Evolutionary conservation across 2,888 invertebrate species (phyloP).

Genomic region (Caenorhabditis sp.): DNA sequence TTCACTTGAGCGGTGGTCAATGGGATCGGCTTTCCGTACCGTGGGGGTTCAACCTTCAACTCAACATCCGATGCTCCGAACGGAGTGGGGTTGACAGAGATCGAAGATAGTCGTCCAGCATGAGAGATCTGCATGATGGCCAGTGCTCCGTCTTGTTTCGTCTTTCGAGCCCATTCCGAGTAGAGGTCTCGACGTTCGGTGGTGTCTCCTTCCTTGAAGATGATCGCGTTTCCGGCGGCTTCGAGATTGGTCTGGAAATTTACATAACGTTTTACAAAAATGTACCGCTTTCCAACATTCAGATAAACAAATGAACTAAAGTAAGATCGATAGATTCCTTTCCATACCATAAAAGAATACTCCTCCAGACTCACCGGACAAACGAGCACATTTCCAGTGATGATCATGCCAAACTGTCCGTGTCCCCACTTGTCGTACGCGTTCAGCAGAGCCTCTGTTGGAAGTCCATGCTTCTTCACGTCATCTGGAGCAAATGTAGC

Average conservation of each 20-base stretch:
- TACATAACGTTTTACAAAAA: too few relatives aligned
- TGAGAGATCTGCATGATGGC: slow-evolving; percentile 68
- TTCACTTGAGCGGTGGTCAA: slow-evolving; percentile 74
- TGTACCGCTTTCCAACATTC: too few relatives aligned
- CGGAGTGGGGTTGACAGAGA: slow-evolving; percentile 68
- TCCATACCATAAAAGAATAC: too few relatives aligned
- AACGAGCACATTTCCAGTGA: slow-evolving; percentile 68
- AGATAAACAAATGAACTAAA: too few relatives aligned
- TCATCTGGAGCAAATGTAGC: slow-evolving; percentile 61
- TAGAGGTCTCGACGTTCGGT: slow-evolving; percentile 28
- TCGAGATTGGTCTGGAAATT: slow-evolving; percentile 42
- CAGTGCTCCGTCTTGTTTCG: slow-evolving; percentile 69
- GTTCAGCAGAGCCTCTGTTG: slow-evolving; percentile 65
- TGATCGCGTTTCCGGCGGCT: slow-evolving; percentile 43
- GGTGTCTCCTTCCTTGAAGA: slow-evolving; percentile 39
- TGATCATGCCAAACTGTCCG: slow-evolving; percentile 74
- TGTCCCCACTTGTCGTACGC: slow-evolving; percentile 76
- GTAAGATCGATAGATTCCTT: too few relatives aligned
- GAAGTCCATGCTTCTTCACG: slow-evolving; percentile 68
- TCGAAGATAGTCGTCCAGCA: slow-evolving; percentile 73
- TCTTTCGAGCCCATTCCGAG: slow-evolving; percentile 45
- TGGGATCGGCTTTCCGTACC: slow-evolving; percentile 71
- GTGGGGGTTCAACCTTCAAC: slow-evolving; percentile 34
- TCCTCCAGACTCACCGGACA: slow-evolving; percentile 22
- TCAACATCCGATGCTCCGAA: slow-evolving; percentile 74